Evolutionary conservation across 2,113 vertebrate genomes (phyloP), one percentile per base, ranked within the genome.

Genomic region (Phodopus roborovskii): DNA sequence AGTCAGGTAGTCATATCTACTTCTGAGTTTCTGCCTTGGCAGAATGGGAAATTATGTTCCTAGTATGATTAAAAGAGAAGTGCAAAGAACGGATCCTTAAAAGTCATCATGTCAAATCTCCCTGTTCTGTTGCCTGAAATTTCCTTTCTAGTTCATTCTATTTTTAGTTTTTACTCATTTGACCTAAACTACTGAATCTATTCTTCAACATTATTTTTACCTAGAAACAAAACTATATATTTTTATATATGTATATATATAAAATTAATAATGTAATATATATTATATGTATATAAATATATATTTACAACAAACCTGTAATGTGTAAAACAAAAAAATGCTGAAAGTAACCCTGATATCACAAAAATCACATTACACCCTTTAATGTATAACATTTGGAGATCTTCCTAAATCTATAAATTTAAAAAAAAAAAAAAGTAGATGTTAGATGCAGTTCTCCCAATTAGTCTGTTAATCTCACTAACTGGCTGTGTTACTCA

Each of bases 331-430:
- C 19, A 56, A 6, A 9, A 88, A 91, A 96, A 92, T 48, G 3
- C 24, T 81, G 33, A 95, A 92, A 15, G 36, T 92, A 75, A 85
- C 58, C 88, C 48, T 90, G 58, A 30, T 62, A 92, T 6, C 70
- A 88, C n/a, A 90, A 66, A 87, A 77, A 42, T 64, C 26, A 88
- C 16, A 60, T 3, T 92, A 79, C 39, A 3, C 28, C 45, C 19
- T 92, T 92, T 81, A 94, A 85, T 66, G 3, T 62, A 53, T 82
- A 91, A 88, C 1, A 91, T 92, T 39, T 88, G 20, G 22, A 94
- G 7, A 48, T 50, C 17, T 83, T 84, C 7, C 70, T 90, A 81
- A 81, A 9, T 53, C n/a, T 45, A 94, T 58, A 74, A 53, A 79
- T 68, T n/a, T n/a, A n/a, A n/a, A 17, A 71, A 70, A n/a, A 93